Evolutionary conservation across 2,113 vertebrate species (phyloP).

Genomic region (Macrotis lagotis): DNA sequence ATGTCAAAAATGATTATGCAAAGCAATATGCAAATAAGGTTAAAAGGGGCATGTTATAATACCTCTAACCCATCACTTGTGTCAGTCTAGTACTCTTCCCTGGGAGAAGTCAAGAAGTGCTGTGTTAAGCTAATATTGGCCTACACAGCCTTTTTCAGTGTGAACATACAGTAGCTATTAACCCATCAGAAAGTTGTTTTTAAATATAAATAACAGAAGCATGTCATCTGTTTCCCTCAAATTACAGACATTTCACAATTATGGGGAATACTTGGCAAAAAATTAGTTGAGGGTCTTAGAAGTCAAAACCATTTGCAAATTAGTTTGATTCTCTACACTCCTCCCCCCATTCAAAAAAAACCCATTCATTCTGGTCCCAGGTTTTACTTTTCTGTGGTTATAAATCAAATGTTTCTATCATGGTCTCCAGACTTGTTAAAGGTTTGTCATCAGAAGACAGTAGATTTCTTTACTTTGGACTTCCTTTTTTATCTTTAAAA

Average conservation of each 20-base stretch:
- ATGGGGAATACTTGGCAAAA: conserved; percentile 50
- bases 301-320: conserved; percentile 55
- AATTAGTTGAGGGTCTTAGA: conserved; percentile 34
- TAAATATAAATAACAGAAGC: conserved; percentile 55
- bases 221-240: conserved; percentile 42
- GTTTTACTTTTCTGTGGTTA: conserved; percentile 41
- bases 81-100: neutral
- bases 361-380: conserved; percentile 5
- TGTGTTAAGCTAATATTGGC: conserved; percentile 56
- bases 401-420: neutral
- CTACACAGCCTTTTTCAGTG: conserved; percentile 14
- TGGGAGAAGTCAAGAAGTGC: conserved; percentile 45
- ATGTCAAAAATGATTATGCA: conserved; percentile 48
- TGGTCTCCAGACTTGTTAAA: neutral
- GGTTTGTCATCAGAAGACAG: neutral
- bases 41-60: neutral
- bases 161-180: conserved; percentile 42
- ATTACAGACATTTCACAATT: conserved; percentile 55
- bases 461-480: neutral
- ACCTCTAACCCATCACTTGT: conserved; percentile 30
- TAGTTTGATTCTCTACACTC: conserved; percentile 24
- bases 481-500: neutral
- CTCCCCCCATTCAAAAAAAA: conserved; percentile 7
- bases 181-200: conserved; percentile 46
- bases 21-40: conserved; percentile 45